Conservation (phyloP, 2,888 invertebrate genomes). For the Unio delphinus region DNA sequence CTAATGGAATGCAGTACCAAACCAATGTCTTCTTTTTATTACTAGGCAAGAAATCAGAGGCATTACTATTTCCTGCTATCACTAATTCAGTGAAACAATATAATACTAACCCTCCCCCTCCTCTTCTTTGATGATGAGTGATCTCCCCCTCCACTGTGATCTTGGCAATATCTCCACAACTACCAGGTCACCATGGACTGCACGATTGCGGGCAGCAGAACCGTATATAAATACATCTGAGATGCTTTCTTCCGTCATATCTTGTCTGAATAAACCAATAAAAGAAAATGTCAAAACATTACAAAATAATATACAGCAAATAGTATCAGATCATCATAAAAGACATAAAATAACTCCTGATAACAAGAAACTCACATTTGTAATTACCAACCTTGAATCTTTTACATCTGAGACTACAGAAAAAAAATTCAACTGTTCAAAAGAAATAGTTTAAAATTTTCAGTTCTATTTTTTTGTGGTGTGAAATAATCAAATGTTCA, state of each 20-base stretch:
- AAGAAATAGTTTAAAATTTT: no score
- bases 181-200: conserved; percentile 57
- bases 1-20: no score
- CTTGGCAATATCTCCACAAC: conserved; percentile 55
- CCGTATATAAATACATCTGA: conserved; percentile 59
- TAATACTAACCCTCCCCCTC: conserved; percentile 1
- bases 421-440: no score
- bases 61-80: background rate
- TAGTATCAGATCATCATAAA: background rate
- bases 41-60: no score
- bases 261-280: conserved; percentile 23
- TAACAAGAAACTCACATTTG: no score
- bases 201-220: conserved; percentile 46
- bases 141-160: conserved; percentile 53
- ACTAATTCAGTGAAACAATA: background rate
- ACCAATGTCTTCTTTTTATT: no score
- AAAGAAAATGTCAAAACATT: background rate
- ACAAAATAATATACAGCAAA: background rate
- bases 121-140: conserved; percentile 30
- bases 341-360: background rate
- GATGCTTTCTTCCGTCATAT: conserved; percentile 36
- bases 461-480: no score
- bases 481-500: no score
- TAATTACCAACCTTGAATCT: no score
- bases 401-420: no score